Conservation (phyloP, 1,140 invertebrate genomes). For the Drosophila oshimai region DNA sequence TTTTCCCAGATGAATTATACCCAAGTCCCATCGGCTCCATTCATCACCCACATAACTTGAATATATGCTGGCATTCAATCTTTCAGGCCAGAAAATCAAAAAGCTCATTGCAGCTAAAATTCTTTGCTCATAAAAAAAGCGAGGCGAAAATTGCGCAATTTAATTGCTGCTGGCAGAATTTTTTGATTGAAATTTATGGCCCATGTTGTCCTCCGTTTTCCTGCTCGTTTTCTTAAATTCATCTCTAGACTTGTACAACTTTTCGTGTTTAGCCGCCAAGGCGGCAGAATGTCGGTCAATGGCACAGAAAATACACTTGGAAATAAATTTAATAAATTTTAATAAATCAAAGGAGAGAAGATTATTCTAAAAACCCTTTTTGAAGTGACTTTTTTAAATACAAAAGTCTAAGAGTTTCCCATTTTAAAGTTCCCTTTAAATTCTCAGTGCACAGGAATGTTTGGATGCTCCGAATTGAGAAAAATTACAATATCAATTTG, state of each 20-base stretch:
- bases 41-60: constrained; percentile 6
- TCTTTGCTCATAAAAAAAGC: constrained; percentile 15
- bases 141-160: constrained; percentile 55
- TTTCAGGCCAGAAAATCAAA: constrained; percentile 7
- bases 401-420: no score
- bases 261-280: constrained; percentile 21
- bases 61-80: constrained; percentile 24
- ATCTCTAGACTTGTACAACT: neutral
- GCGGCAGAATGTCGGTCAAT: constrained; percentile 66
- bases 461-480: neutral
- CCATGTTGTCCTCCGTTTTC: constrained; percentile 63
- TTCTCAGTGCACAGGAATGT: constrained; percentile 4
- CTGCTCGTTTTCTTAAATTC: constrained; percentile 9
- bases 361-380: no score
- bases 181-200: constrained; percentile 74
- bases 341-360: no score
- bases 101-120: constrained; percentile 8
- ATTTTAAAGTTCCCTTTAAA: neutral
- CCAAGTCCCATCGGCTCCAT: constrained; percentile 4
- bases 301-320: constrained; percentile 26
- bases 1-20: constrained; percentile 1
- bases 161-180: constrained; percentile 66
- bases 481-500: constrained; percentile 47
- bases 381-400: no score
- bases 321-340: no score